These are phyloP conservation scores for Heliconius sara DNA, from an alignment of 2,888 invertebrate genomes.

Conservation along the genomic window DNA sequence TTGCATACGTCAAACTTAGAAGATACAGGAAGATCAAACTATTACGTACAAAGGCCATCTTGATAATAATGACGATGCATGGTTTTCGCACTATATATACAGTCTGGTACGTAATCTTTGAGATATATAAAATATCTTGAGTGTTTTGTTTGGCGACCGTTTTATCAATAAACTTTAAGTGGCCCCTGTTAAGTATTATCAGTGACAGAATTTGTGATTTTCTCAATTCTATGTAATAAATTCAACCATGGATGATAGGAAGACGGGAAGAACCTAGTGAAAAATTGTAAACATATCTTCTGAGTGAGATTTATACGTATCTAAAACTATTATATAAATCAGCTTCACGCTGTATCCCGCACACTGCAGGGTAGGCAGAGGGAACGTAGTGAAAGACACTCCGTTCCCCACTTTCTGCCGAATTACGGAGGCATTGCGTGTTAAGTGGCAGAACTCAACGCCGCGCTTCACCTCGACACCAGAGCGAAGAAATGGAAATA, in stretches of 20 bases:
- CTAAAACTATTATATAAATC: not conserved
- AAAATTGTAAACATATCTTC: not conserved
- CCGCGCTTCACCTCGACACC: too few relatives aligned
- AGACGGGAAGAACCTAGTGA: not conserved
- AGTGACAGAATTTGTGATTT: conserved; percentile 10
- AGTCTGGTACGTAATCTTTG: not conserved
- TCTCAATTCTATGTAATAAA: not conserved
- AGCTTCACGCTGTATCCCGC: too few relatives aligned
- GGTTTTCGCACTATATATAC: conserved; percentile 36
- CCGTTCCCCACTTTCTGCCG: too few relatives aligned
- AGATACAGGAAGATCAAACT: conserved; percentile 51
- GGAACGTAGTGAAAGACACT: too few relatives aligned
- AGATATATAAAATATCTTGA: conserved; percentile 39
- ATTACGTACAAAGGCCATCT: conserved; percentile 44
- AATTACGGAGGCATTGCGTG: too few relatives aligned
- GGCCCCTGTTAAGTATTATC: conserved; percentile 3
- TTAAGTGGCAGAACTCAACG: too few relatives aligned
- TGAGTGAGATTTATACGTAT: not conserved
- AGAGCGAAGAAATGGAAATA: too few relatives aligned
- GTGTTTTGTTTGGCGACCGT: conserved; percentile 46
- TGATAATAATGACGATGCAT: conserved; percentile 30
- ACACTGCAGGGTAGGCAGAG: too few relatives aligned
- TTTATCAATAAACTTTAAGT: conserved; percentile 17
- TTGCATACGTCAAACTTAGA: conserved; percentile 51
- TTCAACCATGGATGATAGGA: not conserved